Percentiles rank a stretch among this genome's conserved stretches.
These are phyloP conservation scores for Psittacula cyanocephala DNA, from an alignment of 2,113 vertebrate genomes.

Conservation along the genomic window DNA sequence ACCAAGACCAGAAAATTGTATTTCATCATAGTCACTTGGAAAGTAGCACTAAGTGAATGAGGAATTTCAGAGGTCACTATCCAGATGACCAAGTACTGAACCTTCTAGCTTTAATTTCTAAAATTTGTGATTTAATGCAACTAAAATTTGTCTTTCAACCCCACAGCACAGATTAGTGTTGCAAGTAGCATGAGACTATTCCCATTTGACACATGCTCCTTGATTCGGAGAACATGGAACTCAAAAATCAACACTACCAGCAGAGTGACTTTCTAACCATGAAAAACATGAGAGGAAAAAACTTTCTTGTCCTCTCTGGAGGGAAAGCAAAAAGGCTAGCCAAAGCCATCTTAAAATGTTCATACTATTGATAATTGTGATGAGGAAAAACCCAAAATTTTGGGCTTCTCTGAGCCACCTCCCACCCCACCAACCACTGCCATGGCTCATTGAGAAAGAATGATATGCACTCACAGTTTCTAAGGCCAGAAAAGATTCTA, in stretches of 20 bases:
- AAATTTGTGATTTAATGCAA: not conserved
- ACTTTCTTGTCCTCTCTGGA: not conserved
- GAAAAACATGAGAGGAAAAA: not conserved
- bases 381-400: not conserved
- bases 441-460: not conserved
- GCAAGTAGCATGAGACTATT: not conserved
- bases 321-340: not conserved
- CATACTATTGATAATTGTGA: not conserved
- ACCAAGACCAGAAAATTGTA: not conserved
- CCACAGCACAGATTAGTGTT: not conserved
- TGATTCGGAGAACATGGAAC: not conserved
- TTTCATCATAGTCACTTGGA: not conserved
- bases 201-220: not conserved
- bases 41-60: not conserved
- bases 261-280: not conserved
- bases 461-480: not conserved
- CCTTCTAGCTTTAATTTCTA: not conserved
- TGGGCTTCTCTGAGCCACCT: not conserved
- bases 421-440: fast-evolving
- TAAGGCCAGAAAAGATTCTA: not conserved
- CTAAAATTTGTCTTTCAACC: not conserved
- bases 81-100: not conserved
- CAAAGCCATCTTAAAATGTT: not conserved
- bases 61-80: not conserved
- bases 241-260: not conserved